Evolutionary conservation across 1,140 invertebrate species (phyloP).

Genomic region (Lordiphosa collinella): DNA sequence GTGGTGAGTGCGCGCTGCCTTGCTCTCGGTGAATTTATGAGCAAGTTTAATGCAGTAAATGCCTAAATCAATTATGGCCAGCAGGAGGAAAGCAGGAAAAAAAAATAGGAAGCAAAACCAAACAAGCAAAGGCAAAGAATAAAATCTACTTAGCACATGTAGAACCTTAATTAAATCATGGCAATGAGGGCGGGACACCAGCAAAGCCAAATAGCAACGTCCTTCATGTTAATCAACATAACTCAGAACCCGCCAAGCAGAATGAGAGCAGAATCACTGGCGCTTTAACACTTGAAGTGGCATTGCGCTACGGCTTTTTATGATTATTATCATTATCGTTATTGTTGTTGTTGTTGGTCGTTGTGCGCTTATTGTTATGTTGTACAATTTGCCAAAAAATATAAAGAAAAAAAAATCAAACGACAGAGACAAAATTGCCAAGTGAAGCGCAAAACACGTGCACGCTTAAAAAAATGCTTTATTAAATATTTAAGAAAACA

Average conservation of each 20-base stretch:
- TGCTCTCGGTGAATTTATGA: conserved; percentile 25
- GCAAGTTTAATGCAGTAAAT: conserved; percentile 61
- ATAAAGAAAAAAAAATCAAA: conserved; percentile 15
- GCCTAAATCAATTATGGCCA: conserved; percentile 66
- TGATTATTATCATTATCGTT: conserved; percentile 56
- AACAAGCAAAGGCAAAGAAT: conserved; percentile 52
- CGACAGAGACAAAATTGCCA: conserved; percentile 14
- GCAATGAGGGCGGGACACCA: conserved; percentile 7
- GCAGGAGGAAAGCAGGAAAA: conserved; percentile 18
- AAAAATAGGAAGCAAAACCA: conserved; percentile 30
- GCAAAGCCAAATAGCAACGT: conserved; percentile 7
- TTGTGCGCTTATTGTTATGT: conserved; percentile 43
- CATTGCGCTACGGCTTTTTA: conserved; percentile 30
- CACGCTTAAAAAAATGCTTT: background rate
- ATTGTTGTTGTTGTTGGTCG: conserved; percentile 24
- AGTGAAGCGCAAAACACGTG: conserved; percentile 23
- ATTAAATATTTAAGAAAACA: conserved; percentile 1
- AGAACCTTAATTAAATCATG: conserved; percentile 72
- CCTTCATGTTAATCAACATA: conserved; percentile 48
- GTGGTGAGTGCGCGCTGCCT: conserved; percentile 6
- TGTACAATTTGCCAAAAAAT: conserved; percentile 34
- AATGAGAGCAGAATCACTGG: conserved; percentile 23
- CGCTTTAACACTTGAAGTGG: conserved; percentile 40
- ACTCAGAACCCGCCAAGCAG: conserved; percentile 19
- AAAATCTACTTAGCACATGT: conserved; percentile 75